Evolutionary conservation across 2,113 vertebrate species (phyloP), one percentile per base, ranked within the genome.

Genomic region (Toxotes chatareus): DNA sequence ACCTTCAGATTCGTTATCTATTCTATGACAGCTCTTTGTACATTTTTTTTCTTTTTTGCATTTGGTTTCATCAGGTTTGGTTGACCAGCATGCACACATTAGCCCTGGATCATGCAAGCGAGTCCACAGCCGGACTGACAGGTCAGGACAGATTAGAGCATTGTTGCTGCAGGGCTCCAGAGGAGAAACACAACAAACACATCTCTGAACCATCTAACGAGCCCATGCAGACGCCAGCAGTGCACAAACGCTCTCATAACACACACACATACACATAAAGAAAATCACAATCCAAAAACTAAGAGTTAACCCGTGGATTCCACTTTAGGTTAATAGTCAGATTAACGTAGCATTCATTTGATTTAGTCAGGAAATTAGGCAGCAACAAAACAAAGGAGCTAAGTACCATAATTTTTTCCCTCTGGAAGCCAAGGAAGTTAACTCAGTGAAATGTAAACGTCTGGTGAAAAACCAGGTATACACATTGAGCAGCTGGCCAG

Each of bases 1-100:
- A 53, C 76, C 86, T 82, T 88, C 63, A 67, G 74, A 86, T 75
- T 87, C 3, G 59, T 67, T 32, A 46, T 79, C 80, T 90, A 85
- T 61, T 87, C 78, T 86, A 85, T 1, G 7, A 64, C 83, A 88
- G 75, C 76, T 85, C 19, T 59, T 60, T 66, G 36, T 69, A 83
- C 16, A 70, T 62, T 49, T 38, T 72, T 55, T 60, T 27, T 73
- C n/a, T 62, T 51, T 88, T 84, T 90, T 88, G 88, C 87, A 73
- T 86, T 91, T 91, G 92, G 86, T 93, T 93, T 94, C 92, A 91
- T 92, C 88, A 91, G 93, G 89, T 94, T 93, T 92, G 92, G 89
- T 93, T 91, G 85, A 89, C 85, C 79, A 80, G 86, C 93, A 94
- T 94, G 93, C 93, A 93, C 73, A 91, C 87, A 80, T 90, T 88